Base-by-base conservation (phyloP, 2,888 invertebrate genomes). In the Ichneumoninae sp. region DNA sequence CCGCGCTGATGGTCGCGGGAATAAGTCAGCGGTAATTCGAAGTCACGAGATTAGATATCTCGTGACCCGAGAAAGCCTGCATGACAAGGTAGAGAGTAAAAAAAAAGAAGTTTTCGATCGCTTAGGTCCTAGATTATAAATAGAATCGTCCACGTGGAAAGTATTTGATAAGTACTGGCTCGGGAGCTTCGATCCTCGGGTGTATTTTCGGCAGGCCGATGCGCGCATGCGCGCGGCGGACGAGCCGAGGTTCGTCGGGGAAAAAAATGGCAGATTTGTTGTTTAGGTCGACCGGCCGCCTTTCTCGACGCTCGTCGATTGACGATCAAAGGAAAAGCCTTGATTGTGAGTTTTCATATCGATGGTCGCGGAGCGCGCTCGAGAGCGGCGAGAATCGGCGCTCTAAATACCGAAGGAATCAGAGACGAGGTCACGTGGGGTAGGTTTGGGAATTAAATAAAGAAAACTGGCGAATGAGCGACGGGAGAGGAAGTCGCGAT, bases 21-120 rank as follows among this genome's bases (percentile, higher is more conserved):
- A 60, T 26, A 26, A 16, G 30, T 30, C 8, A 33, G 16, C 22
- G 40, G 54, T 76, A 26, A 36, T 68, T 68, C 44, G 22, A 40
- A 66, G 66, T 83, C 80, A 69, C 60, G 83, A 40, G 73, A 40
- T 40, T 66, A 19, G 1, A 16, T 63, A n/a, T 69, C 69, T 69
- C 52, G 70, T 83, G 65, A 81, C 30, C 26, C n/a, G 26, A 44
- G 22, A 36, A 57, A 60, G 54, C 10, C 36, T 50, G 50, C 68
- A 22, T 71, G 70, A 76, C 30, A 40, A 50, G 60, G 16, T 50
- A n/a, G 3, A 50, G 50, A 60, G 10, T 1, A 30, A 30, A 26
- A 6, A 26, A 70, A 54, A 73, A 44, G 30, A 44, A 68, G 30
- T 36, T 47, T 54, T 7, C 40, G 5, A 16, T 5, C 33, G 19